phyloP scores from a whole-genome alignment of 2,797 vertebrate genomes.

The Peromyscus nudipes region DNA sequence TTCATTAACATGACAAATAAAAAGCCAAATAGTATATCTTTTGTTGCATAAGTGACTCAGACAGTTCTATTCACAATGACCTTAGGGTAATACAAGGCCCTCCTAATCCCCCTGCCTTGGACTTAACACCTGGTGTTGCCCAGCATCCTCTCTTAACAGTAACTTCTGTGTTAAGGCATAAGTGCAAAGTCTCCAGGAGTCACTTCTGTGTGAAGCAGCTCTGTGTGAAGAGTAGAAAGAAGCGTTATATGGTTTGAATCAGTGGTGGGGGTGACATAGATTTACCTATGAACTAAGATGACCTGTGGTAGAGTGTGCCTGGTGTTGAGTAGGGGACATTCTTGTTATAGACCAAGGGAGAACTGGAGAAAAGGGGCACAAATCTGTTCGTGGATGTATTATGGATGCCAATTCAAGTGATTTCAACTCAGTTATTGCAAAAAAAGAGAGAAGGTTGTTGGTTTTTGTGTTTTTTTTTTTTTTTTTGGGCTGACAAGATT shows the following conservation, averaged over 20 bases:
- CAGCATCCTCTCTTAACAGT: conserved; percentile 6
- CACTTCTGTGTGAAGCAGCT: background rate
- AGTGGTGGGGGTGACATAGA: background rate
- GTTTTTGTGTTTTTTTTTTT: too few species aligned
- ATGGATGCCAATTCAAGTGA: background rate
- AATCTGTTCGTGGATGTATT: background rate
- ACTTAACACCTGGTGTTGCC: background rate
- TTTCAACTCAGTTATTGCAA: background rate
- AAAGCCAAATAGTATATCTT: conserved; percentile 18
- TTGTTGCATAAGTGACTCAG: conserved; percentile 62
- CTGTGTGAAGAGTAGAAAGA: background rate
- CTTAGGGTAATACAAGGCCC: background rate
- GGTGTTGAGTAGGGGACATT: background rate
- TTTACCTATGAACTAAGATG: background rate
- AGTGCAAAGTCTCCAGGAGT: conserved; percentile 40
- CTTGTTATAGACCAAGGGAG: background rate
- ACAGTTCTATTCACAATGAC: conserved; percentile 53
- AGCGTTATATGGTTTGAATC: background rate
- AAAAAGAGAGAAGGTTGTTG: background rate
- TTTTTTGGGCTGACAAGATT: background rate
- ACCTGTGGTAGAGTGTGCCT: background rate
- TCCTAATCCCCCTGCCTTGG: background rate
- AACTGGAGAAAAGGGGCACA: background rate
- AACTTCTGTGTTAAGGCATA: background rate
- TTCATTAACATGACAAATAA: conserved; percentile 73